Conservation (phyloP, 2,113 vertebrate genomes). For the Ciconia boyciana region DNA sequence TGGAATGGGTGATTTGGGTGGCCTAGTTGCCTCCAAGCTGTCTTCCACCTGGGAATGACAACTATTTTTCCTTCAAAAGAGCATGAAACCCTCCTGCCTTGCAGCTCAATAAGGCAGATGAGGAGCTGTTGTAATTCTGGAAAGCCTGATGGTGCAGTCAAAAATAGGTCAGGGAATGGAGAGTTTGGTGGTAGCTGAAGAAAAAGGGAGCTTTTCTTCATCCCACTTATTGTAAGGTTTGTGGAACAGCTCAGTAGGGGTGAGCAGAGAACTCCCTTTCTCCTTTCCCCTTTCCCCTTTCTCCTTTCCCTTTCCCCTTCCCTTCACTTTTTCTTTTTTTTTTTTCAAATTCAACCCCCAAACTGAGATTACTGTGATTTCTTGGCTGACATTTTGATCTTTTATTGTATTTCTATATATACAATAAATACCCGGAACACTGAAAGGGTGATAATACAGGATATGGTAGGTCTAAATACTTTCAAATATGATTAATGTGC, state of each 20-base stretch:
- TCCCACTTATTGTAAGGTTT: neutral
- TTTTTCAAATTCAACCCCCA: accelerated
- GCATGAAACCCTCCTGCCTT: neutral
- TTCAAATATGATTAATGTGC: neutral
- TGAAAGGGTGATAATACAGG: neutral
- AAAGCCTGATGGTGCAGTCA: neutral
- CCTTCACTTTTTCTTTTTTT: neutral
- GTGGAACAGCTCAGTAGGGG: neutral
- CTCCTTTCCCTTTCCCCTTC: too few relatives aligned
- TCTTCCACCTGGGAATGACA: neutral
- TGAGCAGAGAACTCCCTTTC: neutral
- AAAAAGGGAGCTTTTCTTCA: neutral
- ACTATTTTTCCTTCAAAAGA: neutral
- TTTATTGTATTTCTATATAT: neutral
- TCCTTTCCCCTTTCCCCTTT: too few relatives aligned
- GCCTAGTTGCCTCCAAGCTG: neutral
- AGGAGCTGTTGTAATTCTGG: neutral
- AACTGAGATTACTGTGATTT: neutral
- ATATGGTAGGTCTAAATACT: neutral
- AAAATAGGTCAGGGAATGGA: neutral
- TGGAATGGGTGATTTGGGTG: neutral
- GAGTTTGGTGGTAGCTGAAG: neutral
- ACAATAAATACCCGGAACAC: neutral
- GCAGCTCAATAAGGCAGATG: neutral
- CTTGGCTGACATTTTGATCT: neutral